A percentile compares a stretch with the other conserved stretches of the same genome.
phyloP scores from a whole-genome alignment of 2,113 vertebrate genomes.

The Corythoichthys haematopterus region DNA sequence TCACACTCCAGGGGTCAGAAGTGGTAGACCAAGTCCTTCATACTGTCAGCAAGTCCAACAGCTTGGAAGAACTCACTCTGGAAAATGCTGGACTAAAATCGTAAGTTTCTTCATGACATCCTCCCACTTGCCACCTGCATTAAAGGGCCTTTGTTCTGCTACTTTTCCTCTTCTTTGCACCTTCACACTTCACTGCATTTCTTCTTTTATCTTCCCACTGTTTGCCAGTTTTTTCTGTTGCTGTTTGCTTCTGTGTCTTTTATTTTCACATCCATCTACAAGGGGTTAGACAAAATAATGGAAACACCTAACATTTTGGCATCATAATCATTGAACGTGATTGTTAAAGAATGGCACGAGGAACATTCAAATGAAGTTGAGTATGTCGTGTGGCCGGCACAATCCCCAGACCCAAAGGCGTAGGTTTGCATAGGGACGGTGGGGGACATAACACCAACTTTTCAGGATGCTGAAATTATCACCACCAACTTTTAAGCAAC shows the following conservation, averaged over 20 bases:
- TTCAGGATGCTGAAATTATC: too few species aligned
- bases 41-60: constrained; percentile 85
- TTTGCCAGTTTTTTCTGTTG: not conserved
- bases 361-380: too few species aligned
- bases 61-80: constrained; percentile 87
- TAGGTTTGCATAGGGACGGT: too few species aligned
- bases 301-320: too few species aligned
- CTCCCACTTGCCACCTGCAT: constrained; percentile 3
- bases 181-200: constrained; percentile 8
- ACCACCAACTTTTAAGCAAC: too few species aligned
- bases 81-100: constrained; percentile 86
- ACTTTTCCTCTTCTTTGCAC: constrained; percentile 19
- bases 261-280: not conserved
- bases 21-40: constrained; percentile 88
- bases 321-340: too few species aligned
- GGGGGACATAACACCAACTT: too few species aligned
- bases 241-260: not conserved
- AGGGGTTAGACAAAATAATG: too few species aligned
- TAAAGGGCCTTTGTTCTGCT: constrained; percentile 13
- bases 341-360: too few species aligned
- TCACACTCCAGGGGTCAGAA: constrained; percentile 78
- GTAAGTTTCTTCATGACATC: constrained; percentile 66
- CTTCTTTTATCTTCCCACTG: constrained; percentile 22
- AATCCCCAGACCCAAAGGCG: too few species aligned
- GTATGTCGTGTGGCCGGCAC: too few species aligned